Base-by-base conservation (phyloP, 2,113 vertebrate species). In the Cavia aperea region DNA sequence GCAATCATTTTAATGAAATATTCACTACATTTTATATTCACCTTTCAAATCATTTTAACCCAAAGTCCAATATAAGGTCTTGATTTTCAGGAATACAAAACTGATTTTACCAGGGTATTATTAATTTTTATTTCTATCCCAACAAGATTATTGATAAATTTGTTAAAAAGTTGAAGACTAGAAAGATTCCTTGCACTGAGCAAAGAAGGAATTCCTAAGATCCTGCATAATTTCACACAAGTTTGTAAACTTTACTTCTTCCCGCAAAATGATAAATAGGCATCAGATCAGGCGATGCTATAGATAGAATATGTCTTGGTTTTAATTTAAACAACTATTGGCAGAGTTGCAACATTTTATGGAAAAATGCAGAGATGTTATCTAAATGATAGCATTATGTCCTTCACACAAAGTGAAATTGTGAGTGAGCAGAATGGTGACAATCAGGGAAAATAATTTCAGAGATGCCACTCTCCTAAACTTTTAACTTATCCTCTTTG, bases 61-160 rank as follows among this genome's bases (percentile, higher is more conserved):
- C 33, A 86, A 88, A 5, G 3, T 15, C 29, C 6, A 79, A 79
- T 79, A 58, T 23, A 51, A 24, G 12, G 2, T 75, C 26, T 68
- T 63, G 7, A 73, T 72, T 88, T 68, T 90, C 23, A 15, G 66
- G 29, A 93, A 68, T 75, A 75, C 39, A 92, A 93, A 92, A 12
- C 19, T 70, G 19, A 75, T 86, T 93, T 90, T 91, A 70, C 23
- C 31, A 46, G 10, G 1, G 62, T 58, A 83, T 93, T 95, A 90
- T 86, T 73, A 65, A 78, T 77, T 31, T 72, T 72, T 78, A 60
- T 68, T 75, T 90, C 49, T 86, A 77, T 72, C 62, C 60, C 33
- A 94, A 89, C 21, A 94, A 81, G 14, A 78, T n/a, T 54, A 88
- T 72, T 88, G 78, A 66, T 92, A 77, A 51, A 81, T 87, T 33